Evolutionary conservation across 2,888 invertebrate species (phyloP).

Genomic region (Allophyes oxyacanthae): DNA sequence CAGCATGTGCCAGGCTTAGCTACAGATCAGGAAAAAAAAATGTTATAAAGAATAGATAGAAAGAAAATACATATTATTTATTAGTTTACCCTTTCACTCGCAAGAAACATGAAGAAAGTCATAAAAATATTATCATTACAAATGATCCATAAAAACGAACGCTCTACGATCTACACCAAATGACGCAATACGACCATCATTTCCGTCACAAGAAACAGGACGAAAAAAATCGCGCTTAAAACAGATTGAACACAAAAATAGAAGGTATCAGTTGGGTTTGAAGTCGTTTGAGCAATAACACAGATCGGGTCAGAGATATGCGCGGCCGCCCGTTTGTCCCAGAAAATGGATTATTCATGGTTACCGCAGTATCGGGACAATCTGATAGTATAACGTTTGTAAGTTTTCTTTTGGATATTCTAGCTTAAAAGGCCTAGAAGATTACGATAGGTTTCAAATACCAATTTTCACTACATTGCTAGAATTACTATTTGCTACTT

Average conservation of each 20-base stretch:
- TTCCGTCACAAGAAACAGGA: slow-evolving; percentile 23
- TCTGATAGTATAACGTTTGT: slow-evolving; percentile 31
- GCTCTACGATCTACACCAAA: slow-evolving; percentile 23
- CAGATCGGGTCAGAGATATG: slow-evolving; percentile 68
- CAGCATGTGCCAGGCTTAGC: too few species aligned
- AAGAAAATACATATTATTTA: slow-evolving; percentile 1
- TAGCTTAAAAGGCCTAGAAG: slow-evolving; percentile 4
- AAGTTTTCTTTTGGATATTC: slow-evolving; percentile 1
- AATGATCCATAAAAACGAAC: slow-evolving; percentile 37
- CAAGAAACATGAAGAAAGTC: slow-evolving; percentile 2
- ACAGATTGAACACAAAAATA: slow-evolving; percentile 50
- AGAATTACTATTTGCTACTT: too few species aligned
- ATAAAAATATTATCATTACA: slow-evolving; percentile 38
- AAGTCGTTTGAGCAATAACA: slow-evolving; percentile 64
- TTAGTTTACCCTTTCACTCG: slow-evolving; percentile 2
- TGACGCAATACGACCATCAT: slow-evolving; percentile 19
- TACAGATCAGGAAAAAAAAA: neutral
- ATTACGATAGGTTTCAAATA: neutral
- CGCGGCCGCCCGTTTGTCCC: slow-evolving; percentile 50
- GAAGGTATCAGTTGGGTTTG: slow-evolving; percentile 58
- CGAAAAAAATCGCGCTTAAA: slow-evolving; percentile 36
- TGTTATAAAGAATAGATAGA: neutral
- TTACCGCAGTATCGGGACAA: slow-evolving; percentile 46
- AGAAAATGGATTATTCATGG: slow-evolving; percentile 65
- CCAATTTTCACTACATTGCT: too few species aligned